Conservation (phyloP, 2,888 invertebrate species). For the Spilosoma lubricipeda region DNA sequence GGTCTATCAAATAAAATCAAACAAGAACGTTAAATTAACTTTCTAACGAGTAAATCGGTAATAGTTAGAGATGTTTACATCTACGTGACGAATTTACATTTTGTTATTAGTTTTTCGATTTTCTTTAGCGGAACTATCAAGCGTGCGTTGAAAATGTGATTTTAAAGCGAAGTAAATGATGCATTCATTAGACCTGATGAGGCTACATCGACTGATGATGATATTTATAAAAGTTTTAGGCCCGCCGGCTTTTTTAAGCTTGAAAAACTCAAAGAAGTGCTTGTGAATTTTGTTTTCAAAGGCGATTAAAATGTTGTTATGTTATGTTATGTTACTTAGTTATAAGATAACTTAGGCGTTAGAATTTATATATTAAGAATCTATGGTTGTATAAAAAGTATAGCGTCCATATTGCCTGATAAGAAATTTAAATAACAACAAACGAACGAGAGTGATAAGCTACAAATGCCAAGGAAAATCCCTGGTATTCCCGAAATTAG, state of each 20-base stretch:
- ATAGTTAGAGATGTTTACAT: constrained; percentile 17
- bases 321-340: neutral
- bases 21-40: neutral
- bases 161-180: neutral
- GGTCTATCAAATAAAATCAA: neutral
- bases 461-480: neutral
- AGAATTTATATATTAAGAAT: no score
- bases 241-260: neutral
- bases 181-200: neutral
- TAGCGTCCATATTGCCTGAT: neutral
- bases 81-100: constrained; percentile 1
- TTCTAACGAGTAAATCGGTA: constrained; percentile 4
- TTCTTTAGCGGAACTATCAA: constrained; percentile 9
- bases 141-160: neutral
- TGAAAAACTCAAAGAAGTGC: neutral
- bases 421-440: neutral
- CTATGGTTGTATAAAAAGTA: neutral
- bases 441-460: neutral
- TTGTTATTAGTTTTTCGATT: constrained; percentile 16
- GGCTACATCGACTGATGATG: neutral
- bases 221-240: neutral
- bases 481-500: neutral
- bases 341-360: neutral
- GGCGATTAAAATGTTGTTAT: neutral
- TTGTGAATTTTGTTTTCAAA: neutral